Conservation (phyloP, 2,797 vertebrate species). For the Pantherophis alleghaniensis region DNA sequence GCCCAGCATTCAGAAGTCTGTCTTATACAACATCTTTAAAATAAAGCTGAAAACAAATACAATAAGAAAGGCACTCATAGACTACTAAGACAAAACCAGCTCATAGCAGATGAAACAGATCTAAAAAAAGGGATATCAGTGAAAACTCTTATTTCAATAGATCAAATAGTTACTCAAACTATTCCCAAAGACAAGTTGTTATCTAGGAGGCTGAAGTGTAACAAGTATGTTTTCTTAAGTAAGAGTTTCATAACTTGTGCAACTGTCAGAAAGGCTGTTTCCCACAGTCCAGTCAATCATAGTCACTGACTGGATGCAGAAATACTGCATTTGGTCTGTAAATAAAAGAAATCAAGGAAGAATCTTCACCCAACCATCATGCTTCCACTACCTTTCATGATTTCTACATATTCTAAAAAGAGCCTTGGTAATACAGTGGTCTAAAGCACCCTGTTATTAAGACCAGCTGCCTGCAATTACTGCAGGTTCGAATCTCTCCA, state of each 20-base stretch:
- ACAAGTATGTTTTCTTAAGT: neutral
- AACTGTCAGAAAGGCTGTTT: neutral
- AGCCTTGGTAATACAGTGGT: no score
- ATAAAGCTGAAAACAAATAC: neutral
- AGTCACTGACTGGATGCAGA: neutral
- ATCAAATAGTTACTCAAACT: neutral
- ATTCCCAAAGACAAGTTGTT: neutral
- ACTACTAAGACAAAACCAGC: neutral
- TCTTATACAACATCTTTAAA: neutral
- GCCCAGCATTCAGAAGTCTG: neutral
- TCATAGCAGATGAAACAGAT: neutral
- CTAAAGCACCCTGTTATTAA: no score
- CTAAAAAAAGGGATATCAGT: neutral
- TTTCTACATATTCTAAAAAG: no score
- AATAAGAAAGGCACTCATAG: neutral
- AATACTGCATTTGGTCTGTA: neutral
- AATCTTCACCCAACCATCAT: neutral
- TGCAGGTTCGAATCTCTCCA: no score
- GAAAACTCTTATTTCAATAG: neutral
- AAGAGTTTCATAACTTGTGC: neutral
- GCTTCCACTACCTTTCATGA: neutral
- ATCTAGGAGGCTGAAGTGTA: neutral
- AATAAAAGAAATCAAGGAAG: neutral
- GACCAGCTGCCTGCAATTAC: no score
- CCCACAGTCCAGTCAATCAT: no score